A percentile compares a stretch with the other conserved stretches of the same genome.
Evolutionary conservation across 2,888 invertebrate species (phyloP).

Genomic region (Eugnorisma glareosa): DNA sequence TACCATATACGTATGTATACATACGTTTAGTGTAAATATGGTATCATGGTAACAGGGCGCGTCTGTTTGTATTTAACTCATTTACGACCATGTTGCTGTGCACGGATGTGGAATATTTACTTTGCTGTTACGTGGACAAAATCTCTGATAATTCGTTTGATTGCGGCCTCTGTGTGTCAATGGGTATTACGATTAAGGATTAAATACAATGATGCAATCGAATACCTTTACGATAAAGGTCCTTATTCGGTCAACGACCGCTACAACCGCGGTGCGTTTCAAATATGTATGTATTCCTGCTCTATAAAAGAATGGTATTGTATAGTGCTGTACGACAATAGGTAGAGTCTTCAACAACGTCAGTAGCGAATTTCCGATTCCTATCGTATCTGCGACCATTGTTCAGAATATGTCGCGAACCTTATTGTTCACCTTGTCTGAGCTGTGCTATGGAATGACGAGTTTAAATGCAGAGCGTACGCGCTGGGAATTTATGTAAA

Average conservation of each 20-base stretch:
- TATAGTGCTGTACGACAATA: slow-evolving; percentile 78
- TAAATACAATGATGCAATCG: slow-evolving; percentile 63
- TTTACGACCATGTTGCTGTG: slow-evolving; percentile 80
- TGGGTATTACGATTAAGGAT: slow-evolving; percentile 35
- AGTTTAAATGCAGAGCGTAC: slow-evolving; percentile 85
- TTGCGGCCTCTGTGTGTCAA: slow-evolving; percentile 54
- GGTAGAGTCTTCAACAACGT: slow-evolving; percentile 81
- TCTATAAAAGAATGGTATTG: slow-evolving; percentile 76
- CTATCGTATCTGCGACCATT: slow-evolving; percentile 87
- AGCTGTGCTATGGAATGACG: slow-evolving; percentile 79
- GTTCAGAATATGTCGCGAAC: slow-evolving; percentile 89
- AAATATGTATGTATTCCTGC: slow-evolving; percentile 78
- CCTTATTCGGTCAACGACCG: slow-evolving; percentile 78
- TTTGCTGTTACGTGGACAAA: slow-evolving; percentile 74
- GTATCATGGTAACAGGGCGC: slow-evolving; percentile 80
- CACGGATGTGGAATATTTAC: slow-evolving; percentile 78
- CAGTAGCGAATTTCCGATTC: slow-evolving; percentile 86
- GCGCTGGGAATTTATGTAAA: slow-evolving; percentile 81
- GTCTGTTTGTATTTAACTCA: slow-evolving; percentile 80
- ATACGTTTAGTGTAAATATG: slow-evolving; percentile 73
- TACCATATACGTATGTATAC: slow-evolving; percentile 74
- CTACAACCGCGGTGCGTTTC: slow-evolving; percentile 68
- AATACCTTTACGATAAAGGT: slow-evolving; percentile 63
- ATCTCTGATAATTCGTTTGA: slow-evolving; percentile 69
- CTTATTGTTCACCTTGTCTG: slow-evolving; percentile 84